phyloP scores from a whole-genome alignment of 1,140 invertebrate species.

The Rhyacophila brunnea region DNA sequence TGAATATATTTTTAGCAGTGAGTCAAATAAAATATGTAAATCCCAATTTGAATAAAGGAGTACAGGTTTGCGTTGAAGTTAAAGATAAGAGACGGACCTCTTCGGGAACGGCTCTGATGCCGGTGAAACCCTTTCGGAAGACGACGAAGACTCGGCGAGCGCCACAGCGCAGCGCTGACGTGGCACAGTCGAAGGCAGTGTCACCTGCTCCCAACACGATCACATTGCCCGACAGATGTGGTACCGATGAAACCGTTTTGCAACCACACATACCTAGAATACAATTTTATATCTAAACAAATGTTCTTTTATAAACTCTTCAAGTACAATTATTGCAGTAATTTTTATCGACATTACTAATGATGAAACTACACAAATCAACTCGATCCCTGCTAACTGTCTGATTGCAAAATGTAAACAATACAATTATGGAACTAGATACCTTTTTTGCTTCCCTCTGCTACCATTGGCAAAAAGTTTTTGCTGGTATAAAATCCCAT shows the following conservation, averaged over 20 bases:
- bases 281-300: no score
- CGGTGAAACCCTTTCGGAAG: constrained; percentile 88
- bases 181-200: constrained; percentile 98
- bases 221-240: constrained; percentile 80
- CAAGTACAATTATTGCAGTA: not conserved
- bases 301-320: no score
- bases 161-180: constrained; percentile 93
- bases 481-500: constrained; percentile 97
- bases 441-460: constrained; percentile 86
- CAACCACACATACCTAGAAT: constrained; percentile 85
- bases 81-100: no score
- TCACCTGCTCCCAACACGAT: constrained; percentile 96
- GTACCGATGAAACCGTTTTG: constrained; percentile 62
- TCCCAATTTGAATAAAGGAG: no score
- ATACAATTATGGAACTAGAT: no score
- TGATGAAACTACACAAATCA: no score
- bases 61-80: no score
- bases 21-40: no score
- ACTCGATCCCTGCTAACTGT: no score
- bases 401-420: no score
- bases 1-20: no score
- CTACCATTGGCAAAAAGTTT: constrained; percentile 85
- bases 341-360: no score
- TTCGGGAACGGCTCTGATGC: constrained; percentile 95
- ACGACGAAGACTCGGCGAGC: constrained; percentile 89